phyloP scores from a whole-genome alignment of 1,140 invertebrate genomes.

The Oryzaephilus surinamensis region DNA sequence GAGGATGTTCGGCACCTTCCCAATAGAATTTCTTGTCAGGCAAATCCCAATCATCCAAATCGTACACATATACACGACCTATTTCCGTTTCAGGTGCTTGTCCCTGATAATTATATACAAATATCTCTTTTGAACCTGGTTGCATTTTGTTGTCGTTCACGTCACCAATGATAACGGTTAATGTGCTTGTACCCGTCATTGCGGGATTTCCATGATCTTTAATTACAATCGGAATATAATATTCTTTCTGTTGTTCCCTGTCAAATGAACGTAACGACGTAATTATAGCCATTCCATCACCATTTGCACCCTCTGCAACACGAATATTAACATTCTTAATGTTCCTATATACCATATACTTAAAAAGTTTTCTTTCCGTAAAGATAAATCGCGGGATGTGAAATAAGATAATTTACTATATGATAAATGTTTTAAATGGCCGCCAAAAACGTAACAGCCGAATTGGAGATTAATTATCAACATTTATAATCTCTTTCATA shows the following conservation, averaged over 20 bases:
- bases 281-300: slow-evolving; percentile 90
- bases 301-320: slow-evolving; percentile 81
- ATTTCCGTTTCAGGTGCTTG: slow-evolving; percentile 87
- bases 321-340: too few relatives aligned
- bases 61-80: slow-evolving; percentile 90
- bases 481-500: too few relatives aligned
- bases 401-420: too few relatives aligned
- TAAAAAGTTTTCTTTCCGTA: too few relatives aligned
- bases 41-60: slow-evolving; percentile 95
- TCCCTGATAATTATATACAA: slow-evolving; percentile 93
- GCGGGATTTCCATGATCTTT: slow-evolving; percentile 80
- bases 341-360: too few relatives aligned
- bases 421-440: too few relatives aligned
- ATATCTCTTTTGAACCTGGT: slow-evolving; percentile 90
- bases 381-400: too few relatives aligned
- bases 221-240: slow-evolving; percentile 86
- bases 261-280: slow-evolving; percentile 85
- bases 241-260: slow-evolving; percentile 91
- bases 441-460: too few relatives aligned
- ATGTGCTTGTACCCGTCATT: slow-evolving; percentile 88
- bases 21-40: slow-evolving; percentile 95
- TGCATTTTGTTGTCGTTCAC: slow-evolving; percentile 97
- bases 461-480: too few relatives aligned
- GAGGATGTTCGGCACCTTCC: slow-evolving; percentile 65
- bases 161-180: slow-evolving; percentile 92